Conservation (phyloP, 1,140 invertebrate genomes). For the Drosophila nannoptera region DNA sequence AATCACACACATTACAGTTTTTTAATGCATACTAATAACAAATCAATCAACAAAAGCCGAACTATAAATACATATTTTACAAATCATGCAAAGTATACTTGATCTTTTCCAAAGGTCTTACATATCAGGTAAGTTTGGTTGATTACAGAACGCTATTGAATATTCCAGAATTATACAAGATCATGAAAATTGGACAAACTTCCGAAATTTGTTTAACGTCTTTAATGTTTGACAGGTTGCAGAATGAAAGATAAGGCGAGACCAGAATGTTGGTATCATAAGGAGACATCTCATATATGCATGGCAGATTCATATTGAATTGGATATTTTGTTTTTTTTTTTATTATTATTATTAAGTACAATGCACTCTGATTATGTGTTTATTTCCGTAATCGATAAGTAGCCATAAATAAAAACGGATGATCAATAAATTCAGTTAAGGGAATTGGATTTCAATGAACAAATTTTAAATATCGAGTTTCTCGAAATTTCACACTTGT, state of each 20-base stretch:
- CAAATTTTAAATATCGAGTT: neutral
- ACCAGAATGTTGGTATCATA: no score
- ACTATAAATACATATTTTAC: constrained; percentile 41
- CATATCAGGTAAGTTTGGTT: neutral
- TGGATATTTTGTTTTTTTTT: neutral
- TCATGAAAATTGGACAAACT: no score
- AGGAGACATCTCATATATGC: neutral
- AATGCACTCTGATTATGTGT: constrained; percentile 15
- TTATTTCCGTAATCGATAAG: constrained; percentile 23
- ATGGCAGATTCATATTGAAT: neutral
- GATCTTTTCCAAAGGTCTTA: constrained; percentile 22
- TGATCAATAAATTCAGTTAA: constrained; percentile 6
- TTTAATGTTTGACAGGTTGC: no score
- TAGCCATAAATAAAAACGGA: neutral
- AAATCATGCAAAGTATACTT: constrained; percentile 7
- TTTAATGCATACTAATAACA: constrained; percentile 41
- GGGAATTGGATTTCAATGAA: neutral
- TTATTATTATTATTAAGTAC: constrained; percentile 7
- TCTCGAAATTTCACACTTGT: constrained; percentile 3
- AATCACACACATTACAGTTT: constrained; percentile 56
- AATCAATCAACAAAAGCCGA: constrained; percentile 27
- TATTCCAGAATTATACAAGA: no score
- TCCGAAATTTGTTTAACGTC: no score
- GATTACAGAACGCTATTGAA: no score
- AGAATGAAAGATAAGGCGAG: no score